Conservation (phyloP, 2,888 invertebrate genomes). For the Tinea pellionella region DNA sequence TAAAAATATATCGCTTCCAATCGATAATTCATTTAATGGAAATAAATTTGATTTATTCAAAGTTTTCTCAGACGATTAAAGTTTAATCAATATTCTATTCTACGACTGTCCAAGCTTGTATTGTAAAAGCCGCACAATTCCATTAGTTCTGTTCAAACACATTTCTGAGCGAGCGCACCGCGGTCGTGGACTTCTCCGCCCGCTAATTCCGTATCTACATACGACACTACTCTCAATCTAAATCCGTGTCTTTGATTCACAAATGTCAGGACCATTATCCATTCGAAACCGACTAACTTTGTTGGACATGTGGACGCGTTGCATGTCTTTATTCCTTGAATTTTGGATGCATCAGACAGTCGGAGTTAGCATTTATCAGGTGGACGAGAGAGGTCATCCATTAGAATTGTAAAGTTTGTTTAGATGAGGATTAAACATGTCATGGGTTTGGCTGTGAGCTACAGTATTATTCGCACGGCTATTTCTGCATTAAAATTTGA, state of each 20-base stretch:
- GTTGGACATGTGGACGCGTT: constrained; percentile 37
- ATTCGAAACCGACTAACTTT: constrained; percentile 26
- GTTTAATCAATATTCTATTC: constrained; percentile 4
- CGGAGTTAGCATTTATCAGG: constrained; percentile 28
- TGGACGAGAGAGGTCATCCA: constrained; percentile 44
- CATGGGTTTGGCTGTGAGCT: background rate
- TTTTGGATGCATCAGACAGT: constrained; percentile 36
- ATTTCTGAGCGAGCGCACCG: background rate
- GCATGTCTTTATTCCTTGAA: constrained; percentile 47
- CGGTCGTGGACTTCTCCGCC: constrained; percentile 7
- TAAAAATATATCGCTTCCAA: background rate
- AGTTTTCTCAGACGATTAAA: background rate
- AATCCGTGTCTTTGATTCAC: constrained; percentile 33
- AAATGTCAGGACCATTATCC: constrained; percentile 23
- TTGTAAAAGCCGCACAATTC: constrained; percentile 13
- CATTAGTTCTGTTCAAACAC: constrained; percentile 6
- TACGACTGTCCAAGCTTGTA: constrained; percentile 1
- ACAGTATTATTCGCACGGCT: background rate
- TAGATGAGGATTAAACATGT: constrained; percentile 14
- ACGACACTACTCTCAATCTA: constrained; percentile 1
- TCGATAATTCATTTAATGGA: background rate
- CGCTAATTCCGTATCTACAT: constrained; percentile 10
- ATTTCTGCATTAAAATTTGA: background rate
- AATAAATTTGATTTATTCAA: background rate
- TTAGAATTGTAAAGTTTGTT: constrained; percentile 39